Base-by-base conservation (phyloP, 2,888 invertebrate genomes). In the Leptogaster cylindrica region DNA sequence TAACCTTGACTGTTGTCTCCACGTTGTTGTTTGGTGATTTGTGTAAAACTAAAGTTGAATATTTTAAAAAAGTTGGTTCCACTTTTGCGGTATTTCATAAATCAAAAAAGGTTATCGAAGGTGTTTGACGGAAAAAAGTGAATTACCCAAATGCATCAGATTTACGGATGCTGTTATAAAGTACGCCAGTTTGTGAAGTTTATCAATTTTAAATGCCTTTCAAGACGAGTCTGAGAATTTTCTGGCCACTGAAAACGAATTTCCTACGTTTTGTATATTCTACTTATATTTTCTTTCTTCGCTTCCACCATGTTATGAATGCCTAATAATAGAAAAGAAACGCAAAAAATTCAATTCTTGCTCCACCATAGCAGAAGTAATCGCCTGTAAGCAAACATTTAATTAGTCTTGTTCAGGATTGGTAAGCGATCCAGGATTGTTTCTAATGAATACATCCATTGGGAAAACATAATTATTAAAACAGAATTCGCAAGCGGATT, bases 401-500 rank as follows among this genome's bases (percentile, higher is more conserved):
- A 55, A 55, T 55, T 55, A 55, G 36, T 14, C 18, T 18, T 55
- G 12, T 12, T 5, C 23, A 36, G 8, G 23, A n/a, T 25, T 10
- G 18, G 23, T 23, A 31, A 31, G 8, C 51, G 14, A 23, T 33
- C 25, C n/a, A 12, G 55, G 36, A 36, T 55, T 39, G 55, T 55
- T 36, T 23, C 39, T 55, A 55, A 55, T 55, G 55, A 39, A 55
- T 25, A 36, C 39, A 6, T 23, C 55, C 36, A 20, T 23, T 31
- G 55, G 12, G 55, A 12, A 20, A 36, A 12, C 55, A 36, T 55
- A 23, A 55, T 55, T 55, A 55, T 55, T 55, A 55, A 36, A 55
- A 55, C 55, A 55, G 55, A 36, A 55, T 14, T 23, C 39, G n/a
- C 39, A 55, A 55, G 55, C 55, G 55, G 36, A 55, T 55, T 55